Conservation (phyloP, 64 coral and sea anemone genomes). For the Acropora tenuis region DNA sequence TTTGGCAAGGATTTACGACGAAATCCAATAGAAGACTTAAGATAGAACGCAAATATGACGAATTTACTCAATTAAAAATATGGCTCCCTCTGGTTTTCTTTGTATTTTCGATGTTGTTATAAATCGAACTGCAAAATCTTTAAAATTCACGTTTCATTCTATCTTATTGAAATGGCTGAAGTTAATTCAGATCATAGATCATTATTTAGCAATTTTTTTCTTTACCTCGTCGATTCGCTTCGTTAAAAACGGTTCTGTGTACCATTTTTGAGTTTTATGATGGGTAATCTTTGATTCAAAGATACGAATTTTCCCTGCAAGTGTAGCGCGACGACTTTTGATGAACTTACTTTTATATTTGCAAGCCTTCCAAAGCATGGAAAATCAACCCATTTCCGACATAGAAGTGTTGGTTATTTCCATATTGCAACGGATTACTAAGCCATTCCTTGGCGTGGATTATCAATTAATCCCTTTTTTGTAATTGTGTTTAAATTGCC, state of each 20-base stretch:
- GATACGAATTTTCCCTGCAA: background rate
- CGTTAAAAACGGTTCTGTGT: background rate
- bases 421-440: no score
- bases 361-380: no score
- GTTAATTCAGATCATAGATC: background rate
- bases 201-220: background rate
- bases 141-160: no score
- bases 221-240: background rate
- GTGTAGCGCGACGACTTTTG: no score
- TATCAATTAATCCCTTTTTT: background rate
- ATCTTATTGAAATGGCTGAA: no score
- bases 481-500: background rate
- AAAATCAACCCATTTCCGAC: no score
- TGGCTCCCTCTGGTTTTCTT: background rate
- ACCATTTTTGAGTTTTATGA: background rate
- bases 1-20: conserved; percentile 32
- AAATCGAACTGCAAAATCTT: background rate
- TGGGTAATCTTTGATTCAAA: no score
- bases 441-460: background rate
- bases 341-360: no score
- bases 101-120: background rate
- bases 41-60: background rate
- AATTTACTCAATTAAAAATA: background rate
- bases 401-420: no score
- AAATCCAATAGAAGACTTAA: background rate